Base-by-base conservation (phyloP, 2,888 invertebrate species). In the Amiota minor region DNA sequence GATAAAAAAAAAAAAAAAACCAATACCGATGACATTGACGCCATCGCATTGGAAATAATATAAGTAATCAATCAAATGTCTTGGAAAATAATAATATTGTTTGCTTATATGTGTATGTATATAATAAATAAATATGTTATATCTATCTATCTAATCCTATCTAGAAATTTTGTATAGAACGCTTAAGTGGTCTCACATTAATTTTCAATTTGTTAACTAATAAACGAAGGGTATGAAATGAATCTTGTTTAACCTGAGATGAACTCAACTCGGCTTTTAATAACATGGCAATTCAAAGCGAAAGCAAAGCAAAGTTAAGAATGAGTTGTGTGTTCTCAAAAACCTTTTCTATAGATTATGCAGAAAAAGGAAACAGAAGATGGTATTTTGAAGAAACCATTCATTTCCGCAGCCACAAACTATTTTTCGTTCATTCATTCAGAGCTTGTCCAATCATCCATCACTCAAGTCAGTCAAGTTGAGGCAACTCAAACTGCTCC, bases 1-100 rank as follows among this genome's bases (percentile, higher is more conserved):
- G 46, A 69, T 50, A 71, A 45, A 71, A 70, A 77, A 70, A 80
- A 85, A 76, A 74, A 74, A 61, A 73, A 74, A 74, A 61, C 72
- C 18, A 67, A 80, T 76, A 82, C 79, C 10, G 20, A 65, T 80
- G 68, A 73, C 20, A 20, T 11, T 12, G 23, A 35, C 0, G 35
- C 6, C 35, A 35, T 35, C 35, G 35, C 35, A 35, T 35, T 4
- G 35, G 35, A 82, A 71, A 74, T 46, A 53, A 23, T 20, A 72
- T 64, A 71, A 73, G 72, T 69, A 49, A 49, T 16, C 64, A 50
- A 73, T 46, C 76, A 64, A 45, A 14, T 45, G 45, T n/a, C 4
- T 35, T 46, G 45, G n/a, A 18, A n/a, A 14, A 14, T 18, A 14
- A 9, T 55, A 18, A 18, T 18, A 55, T n/a, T 35, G 35, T 35